Evolutionary conservation across 92 coral and sea anemone genomes (phyloP), one percentile per base, ranked within the genome.

Genomic region (Diadumene lineata): DNA sequence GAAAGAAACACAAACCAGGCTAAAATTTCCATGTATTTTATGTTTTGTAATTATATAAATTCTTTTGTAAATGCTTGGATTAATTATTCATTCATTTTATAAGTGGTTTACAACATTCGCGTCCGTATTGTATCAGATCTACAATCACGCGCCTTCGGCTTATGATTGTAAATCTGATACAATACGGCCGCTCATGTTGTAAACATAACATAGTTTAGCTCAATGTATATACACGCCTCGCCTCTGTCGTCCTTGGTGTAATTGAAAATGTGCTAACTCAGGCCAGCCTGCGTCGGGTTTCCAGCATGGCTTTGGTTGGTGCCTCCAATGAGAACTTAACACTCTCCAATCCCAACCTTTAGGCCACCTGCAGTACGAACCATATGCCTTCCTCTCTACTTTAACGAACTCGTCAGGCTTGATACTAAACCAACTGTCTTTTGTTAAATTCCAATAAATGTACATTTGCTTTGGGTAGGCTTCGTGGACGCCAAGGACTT

Each of bases 261-360:
- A 38, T 38, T 38, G 2, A 2, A 64, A 25, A 9, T 51, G 11
- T 15, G 11, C 38, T 7, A 70, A 8, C n/a, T 2, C 21, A 19
- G 76, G 76, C 76, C 76, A 70, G 0, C 26, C 26, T 30, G 18
- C 31, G 1, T 6, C 50, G 21, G n/a, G 17, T 27, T 13, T 13
- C 76, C 76, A 70, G 29, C 76, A 70, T 4, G 76, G 68, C 67
- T 50, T 44, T 26, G 76, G 76, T 26, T 70, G 69, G 24, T 70
- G 76, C 31, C 76, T 31, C 32, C 38, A 70, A 43, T 23, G 13
- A 27, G 68, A 19, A 22, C 31, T 29, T 26, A 70, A 44, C 15
- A 26, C 27, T 31, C 69, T 32, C 76, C 76, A 70, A 30, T 70
- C 76, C 13, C 30, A 43, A 31, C 73, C 73, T 43, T 70, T 44